These are phyloP conservation scores for Hippoglossus hippoglossus DNA, from an alignment of 2,797 vertebrate genomes.

Conservation along the genomic window DNA sequence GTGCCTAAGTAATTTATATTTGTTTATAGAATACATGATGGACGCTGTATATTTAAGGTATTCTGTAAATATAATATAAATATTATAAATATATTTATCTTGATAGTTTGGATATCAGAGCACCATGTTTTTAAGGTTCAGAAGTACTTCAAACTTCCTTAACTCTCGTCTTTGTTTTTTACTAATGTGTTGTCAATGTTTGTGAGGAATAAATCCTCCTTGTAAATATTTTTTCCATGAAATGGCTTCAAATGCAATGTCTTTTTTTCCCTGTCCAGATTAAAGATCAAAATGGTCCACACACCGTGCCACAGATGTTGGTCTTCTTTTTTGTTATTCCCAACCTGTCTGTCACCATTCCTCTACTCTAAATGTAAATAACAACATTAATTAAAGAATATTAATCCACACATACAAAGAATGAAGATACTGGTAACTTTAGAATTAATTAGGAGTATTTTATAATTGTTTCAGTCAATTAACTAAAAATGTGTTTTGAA, in stretches of 20 bases:
- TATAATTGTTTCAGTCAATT: no score
- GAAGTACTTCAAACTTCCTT: conserved; percentile 71
- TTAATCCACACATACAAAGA: no score
- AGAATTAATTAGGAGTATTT: no score
- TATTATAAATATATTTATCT: conserved; percentile 85
- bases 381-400: no score
- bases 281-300: conserved; percentile 71
- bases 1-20: conserved; percentile 85
- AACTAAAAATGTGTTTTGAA: no score
- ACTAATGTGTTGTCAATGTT: conserved; percentile 77
- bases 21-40: conserved; percentile 83
- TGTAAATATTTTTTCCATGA: conserved; percentile 85
- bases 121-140: conserved; percentile 79
- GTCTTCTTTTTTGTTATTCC: not conserved
- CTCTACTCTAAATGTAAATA: no score
- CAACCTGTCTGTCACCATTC: no score
- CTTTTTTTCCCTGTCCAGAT: conserved; percentile 66
- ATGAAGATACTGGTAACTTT: no score
- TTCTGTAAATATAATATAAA: conserved; percentile 88
- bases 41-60: conserved; percentile 82
- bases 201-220: conserved; percentile 55
- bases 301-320: conserved; percentile 24
- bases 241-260: conserved; percentile 79
- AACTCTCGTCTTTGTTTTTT: conserved; percentile 75
- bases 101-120: conserved; percentile 80